These are phyloP conservation scores for Lamellibrachia luymesi DNA, from an alignment of 1,140 invertebrate species.

Conservation along the genomic window DNA sequence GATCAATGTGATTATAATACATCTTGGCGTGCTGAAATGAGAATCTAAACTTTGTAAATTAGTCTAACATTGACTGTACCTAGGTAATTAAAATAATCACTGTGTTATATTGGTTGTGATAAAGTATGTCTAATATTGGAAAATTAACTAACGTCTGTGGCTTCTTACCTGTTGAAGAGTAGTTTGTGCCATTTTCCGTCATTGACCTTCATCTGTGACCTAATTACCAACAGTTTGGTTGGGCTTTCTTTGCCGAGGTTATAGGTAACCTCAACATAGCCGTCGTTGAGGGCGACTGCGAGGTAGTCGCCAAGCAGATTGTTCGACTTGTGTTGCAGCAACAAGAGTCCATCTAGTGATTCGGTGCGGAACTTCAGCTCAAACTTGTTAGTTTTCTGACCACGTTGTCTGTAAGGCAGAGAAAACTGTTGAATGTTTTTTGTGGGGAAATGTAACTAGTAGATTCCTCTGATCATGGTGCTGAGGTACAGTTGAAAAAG, in stretches of 20 bases:
- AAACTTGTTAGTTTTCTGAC: slow-evolving; percentile 70
- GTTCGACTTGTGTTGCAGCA: slow-evolving; percentile 68
- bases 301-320: slow-evolving; percentile 63
- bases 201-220: slow-evolving; percentile 66
- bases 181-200: slow-evolving; percentile 76
- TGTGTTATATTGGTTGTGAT: slow-evolving; percentile 2
- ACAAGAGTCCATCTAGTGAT: slow-evolving; percentile 66
- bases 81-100: slow-evolving; percentile 15
- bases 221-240: slow-evolving; percentile 58
- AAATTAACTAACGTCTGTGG: not conserved
- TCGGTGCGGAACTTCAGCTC: slow-evolving; percentile 71
- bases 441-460: not conserved
- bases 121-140: not conserved
- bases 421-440: not conserved
- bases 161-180: slow-evolving; percentile 55
- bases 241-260: slow-evolving; percentile 65
- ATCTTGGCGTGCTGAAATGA: not conserved
- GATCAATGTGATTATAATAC: too few species aligned
- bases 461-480: not conserved
- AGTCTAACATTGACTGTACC: too few species aligned
- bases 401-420: slow-evolving; percentile 53
- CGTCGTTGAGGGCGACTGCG: slow-evolving; percentile 64
- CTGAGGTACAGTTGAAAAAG: not conserved
- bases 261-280: slow-evolving; percentile 65
- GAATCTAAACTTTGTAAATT: not conserved